Conservation (phyloP, 2,113 vertebrate species). For the Progne subis region DNA sequence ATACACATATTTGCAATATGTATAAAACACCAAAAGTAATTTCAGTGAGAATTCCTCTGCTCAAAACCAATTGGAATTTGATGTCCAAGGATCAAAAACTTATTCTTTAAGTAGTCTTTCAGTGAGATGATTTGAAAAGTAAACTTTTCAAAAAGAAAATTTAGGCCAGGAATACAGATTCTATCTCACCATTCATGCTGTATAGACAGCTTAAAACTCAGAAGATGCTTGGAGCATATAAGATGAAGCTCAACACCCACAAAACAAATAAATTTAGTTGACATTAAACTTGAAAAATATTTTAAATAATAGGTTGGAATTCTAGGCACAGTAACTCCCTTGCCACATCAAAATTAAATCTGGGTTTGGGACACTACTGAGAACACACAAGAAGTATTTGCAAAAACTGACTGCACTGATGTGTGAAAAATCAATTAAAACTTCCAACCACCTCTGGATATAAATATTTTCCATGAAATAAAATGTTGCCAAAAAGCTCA, state of each 20-base stretch:
- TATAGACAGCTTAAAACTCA: background rate
- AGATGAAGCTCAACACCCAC: background rate
- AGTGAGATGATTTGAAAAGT: background rate
- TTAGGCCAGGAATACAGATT: background rate
- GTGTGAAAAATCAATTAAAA: slow-evolving; percentile 67
- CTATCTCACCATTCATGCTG: background rate
- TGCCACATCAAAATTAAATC: slow-evolving; percentile 40
- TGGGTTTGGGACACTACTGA: slow-evolving; percentile 6
- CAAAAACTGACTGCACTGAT: slow-evolving; percentile 13
- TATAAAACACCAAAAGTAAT: background rate
- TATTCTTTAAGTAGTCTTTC: background rate
- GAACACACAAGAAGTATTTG: background rate
- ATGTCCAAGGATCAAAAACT: background rate
- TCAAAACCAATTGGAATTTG: background rate
- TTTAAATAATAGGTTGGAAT: background rate
- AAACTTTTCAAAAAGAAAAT: background rate
- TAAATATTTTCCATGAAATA: slow-evolving; percentile 7
- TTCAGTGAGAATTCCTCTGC: background rate
- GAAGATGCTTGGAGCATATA: background rate
- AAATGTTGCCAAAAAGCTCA: background rate
- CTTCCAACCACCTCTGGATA: background rate
- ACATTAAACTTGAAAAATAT: background rate
- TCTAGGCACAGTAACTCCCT: background rate
- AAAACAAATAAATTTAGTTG: background rate
- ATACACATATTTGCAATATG: background rate